A percentile compares a stretch with the other conserved stretches of the same genome.
Evolutionary conservation across 2,888 invertebrate genomes (phyloP).

Genomic region (Chalcis sispes): DNA sequence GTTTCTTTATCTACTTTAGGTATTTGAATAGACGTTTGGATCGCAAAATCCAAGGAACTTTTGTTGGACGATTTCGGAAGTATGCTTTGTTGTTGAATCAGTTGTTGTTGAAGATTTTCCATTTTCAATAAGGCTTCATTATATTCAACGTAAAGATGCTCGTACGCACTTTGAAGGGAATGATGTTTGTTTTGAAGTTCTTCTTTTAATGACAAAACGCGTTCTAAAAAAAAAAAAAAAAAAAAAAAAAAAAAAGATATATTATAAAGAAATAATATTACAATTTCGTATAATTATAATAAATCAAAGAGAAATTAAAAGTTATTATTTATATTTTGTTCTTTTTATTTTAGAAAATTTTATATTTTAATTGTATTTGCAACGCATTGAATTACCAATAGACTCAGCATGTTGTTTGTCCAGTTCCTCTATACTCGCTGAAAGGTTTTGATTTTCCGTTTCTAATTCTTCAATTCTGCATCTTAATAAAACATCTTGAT

Average conservation of each 20-base stretch:
- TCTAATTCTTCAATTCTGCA: conserved; percentile 78
- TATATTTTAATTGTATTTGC: too few species aligned
- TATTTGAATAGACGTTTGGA: conserved; percentile 32
- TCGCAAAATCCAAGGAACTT: conserved; percentile 35
- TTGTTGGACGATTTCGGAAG: conserved; percentile 17
- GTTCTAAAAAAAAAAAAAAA: conserved; percentile 66
- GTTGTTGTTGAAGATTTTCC: conserved; percentile 52
- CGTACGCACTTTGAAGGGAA: conserved; percentile 79
- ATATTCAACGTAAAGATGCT: conserved; percentile 71
- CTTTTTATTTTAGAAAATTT: too few species aligned
- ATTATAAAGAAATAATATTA: not conserved
- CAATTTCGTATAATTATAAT: not conserved
- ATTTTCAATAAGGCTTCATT: conserved; percentile 71
- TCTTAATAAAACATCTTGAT: conserved; percentile 69
- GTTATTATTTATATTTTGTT: too few species aligned
- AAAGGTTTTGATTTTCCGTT: conserved; percentile 80
- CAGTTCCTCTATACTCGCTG: conserved; percentile 82
- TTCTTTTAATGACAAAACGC: conserved; percentile 73
- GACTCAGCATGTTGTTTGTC: conserved; percentile 86
- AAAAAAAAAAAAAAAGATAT: not conserved
- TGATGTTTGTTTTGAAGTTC: conserved; percentile 78
- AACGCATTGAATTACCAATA: conserved; percentile 75
- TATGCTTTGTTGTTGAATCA: not conserved
- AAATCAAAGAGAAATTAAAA: not conserved
- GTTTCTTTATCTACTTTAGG: conserved; percentile 46